Conservation (phyloP, 2,113 vertebrate species). For the Oryzias melastigma region DNA sequence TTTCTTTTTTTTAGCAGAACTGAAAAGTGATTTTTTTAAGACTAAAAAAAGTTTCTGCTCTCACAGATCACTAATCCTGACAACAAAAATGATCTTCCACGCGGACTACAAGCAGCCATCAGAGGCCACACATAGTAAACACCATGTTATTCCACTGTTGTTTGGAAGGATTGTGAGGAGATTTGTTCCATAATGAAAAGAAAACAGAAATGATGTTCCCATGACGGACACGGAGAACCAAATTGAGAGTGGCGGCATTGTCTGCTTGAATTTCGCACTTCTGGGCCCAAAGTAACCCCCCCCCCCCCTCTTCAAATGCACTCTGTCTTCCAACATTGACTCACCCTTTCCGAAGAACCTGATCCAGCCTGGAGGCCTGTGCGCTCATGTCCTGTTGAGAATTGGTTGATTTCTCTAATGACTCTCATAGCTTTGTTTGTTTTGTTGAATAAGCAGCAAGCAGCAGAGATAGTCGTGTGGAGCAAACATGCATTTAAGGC, state of each 20-base stretch:
- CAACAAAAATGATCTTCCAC: constrained; percentile 38
- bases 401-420: constrained; percentile 80
- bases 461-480: constrained; percentile 49
- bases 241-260: constrained; percentile 59
- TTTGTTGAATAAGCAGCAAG: constrained; percentile 68
- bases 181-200: constrained; percentile 79
- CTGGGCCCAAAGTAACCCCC: constrained; percentile 45
- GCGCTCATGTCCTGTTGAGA: constrained; percentile 75
- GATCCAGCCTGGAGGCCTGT: constrained; percentile 72
- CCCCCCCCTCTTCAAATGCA: constrained; percentile 21
- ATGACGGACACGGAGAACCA: constrained; percentile 76
- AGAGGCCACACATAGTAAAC: constrained; percentile 72
- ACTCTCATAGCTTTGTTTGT: constrained; percentile 73
- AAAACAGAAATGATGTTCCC: constrained; percentile 79
- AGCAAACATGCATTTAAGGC: constrained; percentile 66
- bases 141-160: constrained; percentile 77
- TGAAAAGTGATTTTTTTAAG: constrained; percentile 30
- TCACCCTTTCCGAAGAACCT: constrained; percentile 75
- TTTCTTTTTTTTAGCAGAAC: not conserved
- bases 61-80: constrained; percentile 24
- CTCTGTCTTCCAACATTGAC: constrained; percentile 62
- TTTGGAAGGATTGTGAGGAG: constrained; percentile 73
- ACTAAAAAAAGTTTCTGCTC: constrained; percentile 50
- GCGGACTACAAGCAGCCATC: constrained; percentile 40
- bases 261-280: constrained; percentile 73